Evolutionary conservation across 2,113 vertebrate species (phyloP).

Genomic region (Oophaga pumilio): DNA sequence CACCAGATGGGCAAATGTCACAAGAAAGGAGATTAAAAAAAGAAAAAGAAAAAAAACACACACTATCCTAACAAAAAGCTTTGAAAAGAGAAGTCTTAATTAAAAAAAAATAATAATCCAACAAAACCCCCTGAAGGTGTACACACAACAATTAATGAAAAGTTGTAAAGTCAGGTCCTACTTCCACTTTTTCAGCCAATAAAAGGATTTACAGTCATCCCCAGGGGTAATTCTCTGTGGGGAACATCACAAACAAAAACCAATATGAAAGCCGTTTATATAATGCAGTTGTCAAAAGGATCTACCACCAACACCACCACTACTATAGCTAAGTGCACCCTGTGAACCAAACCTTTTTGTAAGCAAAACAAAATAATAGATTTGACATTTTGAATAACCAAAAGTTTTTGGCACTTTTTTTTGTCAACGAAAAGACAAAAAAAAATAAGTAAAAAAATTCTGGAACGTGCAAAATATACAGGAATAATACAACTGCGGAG

Average conservation of each 20-base stretch:
- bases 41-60: background rate
- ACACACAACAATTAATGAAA: constrained; percentile 15
- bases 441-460: too few species aligned
- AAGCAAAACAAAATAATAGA: background rate
- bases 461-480: too few species aligned
- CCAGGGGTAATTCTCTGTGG: background rate
- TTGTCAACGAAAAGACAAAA: too few species aligned
- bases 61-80: background rate
- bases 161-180: constrained; percentile 6
- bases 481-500: too few species aligned
- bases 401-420: too few species aligned
- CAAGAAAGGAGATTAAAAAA: background rate
- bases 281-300: background rate
- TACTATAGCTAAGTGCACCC: background rate
- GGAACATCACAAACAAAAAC: background rate
- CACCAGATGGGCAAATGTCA: background rate
- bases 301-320: background rate
- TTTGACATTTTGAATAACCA: too few species aligned
- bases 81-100: background rate
- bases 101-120: background rate
- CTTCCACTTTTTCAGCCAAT: constrained; percentile 17
- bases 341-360: background rate
- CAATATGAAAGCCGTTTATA: background rate
- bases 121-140: background rate
- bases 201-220: constrained; percentile 2